Base-by-base conservation (phyloP, 2,113 vertebrate species). In the Collichthys lucidus region DNA sequence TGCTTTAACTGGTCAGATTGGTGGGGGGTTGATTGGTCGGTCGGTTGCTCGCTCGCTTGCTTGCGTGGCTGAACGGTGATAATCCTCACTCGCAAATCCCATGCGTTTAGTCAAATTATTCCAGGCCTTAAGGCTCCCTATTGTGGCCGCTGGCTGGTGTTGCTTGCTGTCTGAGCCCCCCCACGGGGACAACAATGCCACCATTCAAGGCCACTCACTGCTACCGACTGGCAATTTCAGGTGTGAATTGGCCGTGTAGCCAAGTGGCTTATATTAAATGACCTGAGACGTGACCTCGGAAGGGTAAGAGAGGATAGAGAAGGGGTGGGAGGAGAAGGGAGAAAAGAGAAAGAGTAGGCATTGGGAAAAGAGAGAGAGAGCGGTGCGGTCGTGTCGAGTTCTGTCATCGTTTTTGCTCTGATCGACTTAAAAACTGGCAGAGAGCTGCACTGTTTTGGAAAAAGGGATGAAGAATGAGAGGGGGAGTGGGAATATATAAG, bases 101-200 rank as follows among this genome's bases (percentile, higher is more conserved):
- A 57, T 78, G 84, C 85, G 57, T 94, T 94, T 94, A 93, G 93
- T 93, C 91, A 94, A 92, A 93, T 94, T 92, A 94, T 93, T 93
- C 85, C 86, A 86, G 88, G 79, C 89, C 89, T 93, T 92, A 91
- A 91, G 89, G 90, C 87, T 89, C 84, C 83, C 86, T n/a, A 93
- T 93, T 93, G 92, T 93, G 83, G 84, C 77, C 69, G 20, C 72
- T 83, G 85, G 87, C 88, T 86, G 87, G 84, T 89, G 87, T 53
- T 53, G 75, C 77, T 88, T 88, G 87, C 86, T 84, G 91, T 93
- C 92, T 93, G 87, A 92, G 88, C 67, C 88, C 88, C 92, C 92
- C 91, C 82, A 86, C 55, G 0, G 79, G 83, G 88, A 93, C 89
- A 93, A 94, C 93, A 94, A 94, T 93, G 91, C 91, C 88, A 78